Conservation (phyloP, 2,113 vertebrate genomes). For the Anhinga rufa region DNA sequence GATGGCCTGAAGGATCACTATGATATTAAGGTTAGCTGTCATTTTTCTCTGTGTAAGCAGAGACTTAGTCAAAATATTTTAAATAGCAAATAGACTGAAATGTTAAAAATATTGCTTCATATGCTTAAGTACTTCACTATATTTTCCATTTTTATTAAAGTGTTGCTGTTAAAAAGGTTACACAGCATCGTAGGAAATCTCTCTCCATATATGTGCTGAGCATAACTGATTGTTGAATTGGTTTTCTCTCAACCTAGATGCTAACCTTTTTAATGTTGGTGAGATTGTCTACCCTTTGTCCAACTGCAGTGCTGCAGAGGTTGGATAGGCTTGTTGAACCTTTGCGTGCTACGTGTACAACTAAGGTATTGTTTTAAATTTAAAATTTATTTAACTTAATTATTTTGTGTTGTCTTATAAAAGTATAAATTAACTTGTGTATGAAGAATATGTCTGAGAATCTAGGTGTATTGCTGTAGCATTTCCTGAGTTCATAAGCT, state of each 20-base stretch:
- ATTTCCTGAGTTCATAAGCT: not conserved
- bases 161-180: not conserved
- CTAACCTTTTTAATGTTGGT: slow-evolving; percentile 98
- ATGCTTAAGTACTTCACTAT: not conserved
- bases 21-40: slow-evolving; percentile 90
- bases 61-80: not conserved
- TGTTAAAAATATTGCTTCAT: not conserved
- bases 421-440: rapidly evolving
- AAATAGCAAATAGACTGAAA: not conserved
- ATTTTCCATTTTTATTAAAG: not conserved
- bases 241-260: slow-evolving; percentile 77
- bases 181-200: not conserved
- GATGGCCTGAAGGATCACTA: slow-evolving; percentile 99
- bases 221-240: not conserved
- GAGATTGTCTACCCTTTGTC: slow-evolving; percentile 92
- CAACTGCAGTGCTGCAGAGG: slow-evolving; percentile 95
- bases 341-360: slow-evolving; percentile 91
- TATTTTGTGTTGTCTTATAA: not conserved
- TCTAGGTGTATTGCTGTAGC: not conserved
- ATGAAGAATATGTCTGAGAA: not conserved
- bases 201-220: not conserved
- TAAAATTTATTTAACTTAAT: not conserved
- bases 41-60: not conserved
- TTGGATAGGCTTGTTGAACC: slow-evolving; percentile 96
- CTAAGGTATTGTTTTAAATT: slow-evolving; percentile 75